These are phyloP conservation scores for Rattus rattus DNA, from an alignment of 2,113 vertebrate genomes.

Conservation along the genomic window DNA sequence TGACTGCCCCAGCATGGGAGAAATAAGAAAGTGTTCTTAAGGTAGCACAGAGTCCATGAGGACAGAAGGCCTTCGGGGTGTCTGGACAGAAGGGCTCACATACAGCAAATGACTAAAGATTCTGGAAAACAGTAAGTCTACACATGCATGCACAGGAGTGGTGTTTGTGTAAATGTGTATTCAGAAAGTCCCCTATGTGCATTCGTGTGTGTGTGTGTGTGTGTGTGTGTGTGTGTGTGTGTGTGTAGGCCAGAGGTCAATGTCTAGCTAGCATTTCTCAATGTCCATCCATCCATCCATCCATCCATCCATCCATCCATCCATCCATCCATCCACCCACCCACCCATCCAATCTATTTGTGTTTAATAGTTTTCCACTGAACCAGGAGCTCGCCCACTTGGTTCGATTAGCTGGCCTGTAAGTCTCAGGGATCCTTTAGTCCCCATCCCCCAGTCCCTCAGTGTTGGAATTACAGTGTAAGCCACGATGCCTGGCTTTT, in stretches of 20 bases:
- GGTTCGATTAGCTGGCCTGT: not conserved
- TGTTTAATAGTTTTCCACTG: not conserved
- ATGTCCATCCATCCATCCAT: not conserved
- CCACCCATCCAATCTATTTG: not conserved
- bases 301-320: not conserved
- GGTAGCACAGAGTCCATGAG: not conserved
- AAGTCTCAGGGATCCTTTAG: too few species aligned
- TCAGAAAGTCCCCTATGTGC: not conserved
- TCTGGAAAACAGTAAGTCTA: not conserved
- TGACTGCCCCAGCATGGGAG: not conserved
- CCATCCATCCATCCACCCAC: not conserved
- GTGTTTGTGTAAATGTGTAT: not conserved
- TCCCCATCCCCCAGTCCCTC: accelerated
- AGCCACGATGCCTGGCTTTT: not conserved
- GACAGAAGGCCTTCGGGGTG: not conserved
- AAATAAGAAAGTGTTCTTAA: not conserved
- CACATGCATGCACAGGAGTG: not conserved
- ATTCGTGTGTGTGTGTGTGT: not conserved
- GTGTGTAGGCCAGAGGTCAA: not conserved
- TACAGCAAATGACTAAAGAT: not conserved
- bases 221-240: not conserved
- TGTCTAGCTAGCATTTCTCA: not conserved
- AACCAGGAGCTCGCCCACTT: not conserved
- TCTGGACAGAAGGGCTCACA: not conserved
- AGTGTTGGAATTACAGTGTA: not conserved